A percentile compares a stretch with the other conserved stretches of the same genome.
Evolutionary conservation across 2,888 invertebrate genomes (phyloP).

Genomic region (Hirtodrosophila histrioides): DNA sequence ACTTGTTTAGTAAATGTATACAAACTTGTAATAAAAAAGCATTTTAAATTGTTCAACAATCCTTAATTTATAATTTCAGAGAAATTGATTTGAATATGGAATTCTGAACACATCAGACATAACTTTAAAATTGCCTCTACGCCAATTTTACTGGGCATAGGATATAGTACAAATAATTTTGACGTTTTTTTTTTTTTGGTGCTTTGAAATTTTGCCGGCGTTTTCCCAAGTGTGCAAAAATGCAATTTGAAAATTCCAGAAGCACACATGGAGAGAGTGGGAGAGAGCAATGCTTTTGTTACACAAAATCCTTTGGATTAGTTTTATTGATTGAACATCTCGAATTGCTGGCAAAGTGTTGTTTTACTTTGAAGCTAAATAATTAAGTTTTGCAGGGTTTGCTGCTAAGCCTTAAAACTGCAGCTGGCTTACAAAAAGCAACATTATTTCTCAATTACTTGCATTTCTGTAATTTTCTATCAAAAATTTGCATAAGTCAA

Average conservation of each 20-base stretch:
- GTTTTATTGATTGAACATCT: constrained; percentile 43
- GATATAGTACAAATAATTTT: constrained; percentile 3
- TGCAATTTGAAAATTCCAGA: constrained; percentile 53
- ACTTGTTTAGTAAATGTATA: no score
- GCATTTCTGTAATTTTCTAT: constrained; percentile 28
- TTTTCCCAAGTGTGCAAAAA: constrained; percentile 45
- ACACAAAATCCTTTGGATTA: constrained; percentile 26
- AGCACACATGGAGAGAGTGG: not conserved
- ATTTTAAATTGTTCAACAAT: no score
- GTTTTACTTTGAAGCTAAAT: not conserved
- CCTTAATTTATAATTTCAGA: no score
- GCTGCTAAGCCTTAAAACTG: not conserved
- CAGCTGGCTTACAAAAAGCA: not conserved
- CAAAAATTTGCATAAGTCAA: constrained; percentile 59
- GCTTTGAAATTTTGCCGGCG: constrained; percentile 25
- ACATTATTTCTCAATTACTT: constrained; percentile 41
- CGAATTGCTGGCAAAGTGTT: constrained; percentile 16
- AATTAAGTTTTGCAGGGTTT: not conserved
- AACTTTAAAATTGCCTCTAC: no score
- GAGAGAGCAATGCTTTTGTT: constrained; percentile 9
- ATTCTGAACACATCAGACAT: no score
- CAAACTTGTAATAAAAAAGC: no score
- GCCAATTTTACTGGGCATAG: not conserved
- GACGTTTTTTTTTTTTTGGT: constrained; percentile 1
- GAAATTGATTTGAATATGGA: no score